Conservation (phyloP, 2,797 vertebrate species). For the Phataginus tetradactyla region DNA sequence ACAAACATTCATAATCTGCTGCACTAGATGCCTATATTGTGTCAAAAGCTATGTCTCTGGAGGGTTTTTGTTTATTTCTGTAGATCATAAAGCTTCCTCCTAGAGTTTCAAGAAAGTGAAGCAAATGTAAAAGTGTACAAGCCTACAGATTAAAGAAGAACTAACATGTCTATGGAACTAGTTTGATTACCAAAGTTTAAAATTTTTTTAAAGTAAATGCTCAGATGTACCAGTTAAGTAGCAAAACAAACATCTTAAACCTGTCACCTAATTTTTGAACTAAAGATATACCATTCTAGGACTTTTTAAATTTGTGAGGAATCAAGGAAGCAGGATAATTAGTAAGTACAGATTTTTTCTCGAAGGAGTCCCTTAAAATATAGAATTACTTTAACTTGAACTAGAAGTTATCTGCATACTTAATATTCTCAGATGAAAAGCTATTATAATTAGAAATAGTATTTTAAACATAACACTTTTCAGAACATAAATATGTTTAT, state of each 20-base stretch:
- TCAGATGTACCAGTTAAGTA: conserved; percentile 9
- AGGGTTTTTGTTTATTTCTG: conserved; percentile 17
- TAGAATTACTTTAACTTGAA: conserved; percentile 47
- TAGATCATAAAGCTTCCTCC: conserved; percentile 38
- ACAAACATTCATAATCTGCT: neutral
- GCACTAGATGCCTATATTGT: neutral
- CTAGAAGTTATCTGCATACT: conserved; percentile 17
- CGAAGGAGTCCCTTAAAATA: neutral
- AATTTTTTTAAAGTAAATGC: conserved; percentile 11
- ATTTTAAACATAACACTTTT: conserved; percentile 46
- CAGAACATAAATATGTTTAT: neutral
- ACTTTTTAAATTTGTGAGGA: conserved; percentile 43
- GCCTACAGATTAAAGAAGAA: conserved; percentile 23
- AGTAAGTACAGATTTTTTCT: neutral
- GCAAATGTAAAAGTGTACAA: neutral
- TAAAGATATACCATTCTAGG: conserved; percentile 49
- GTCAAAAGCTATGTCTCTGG: conserved; percentile 33
- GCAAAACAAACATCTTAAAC: conserved; percentile 50
- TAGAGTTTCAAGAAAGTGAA: conserved; percentile 58
- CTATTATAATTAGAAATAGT: neutral
- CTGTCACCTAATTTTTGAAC: conserved; percentile 43
- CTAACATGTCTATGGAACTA: conserved; percentile 32
- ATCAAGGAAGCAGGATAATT: conserved; percentile 26
- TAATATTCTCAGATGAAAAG: conserved; percentile 48
- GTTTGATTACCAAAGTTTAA: conserved; percentile 56